Base-by-base conservation (phyloP, 2,113 vertebrate genomes). In the Falco punctatus region DNA sequence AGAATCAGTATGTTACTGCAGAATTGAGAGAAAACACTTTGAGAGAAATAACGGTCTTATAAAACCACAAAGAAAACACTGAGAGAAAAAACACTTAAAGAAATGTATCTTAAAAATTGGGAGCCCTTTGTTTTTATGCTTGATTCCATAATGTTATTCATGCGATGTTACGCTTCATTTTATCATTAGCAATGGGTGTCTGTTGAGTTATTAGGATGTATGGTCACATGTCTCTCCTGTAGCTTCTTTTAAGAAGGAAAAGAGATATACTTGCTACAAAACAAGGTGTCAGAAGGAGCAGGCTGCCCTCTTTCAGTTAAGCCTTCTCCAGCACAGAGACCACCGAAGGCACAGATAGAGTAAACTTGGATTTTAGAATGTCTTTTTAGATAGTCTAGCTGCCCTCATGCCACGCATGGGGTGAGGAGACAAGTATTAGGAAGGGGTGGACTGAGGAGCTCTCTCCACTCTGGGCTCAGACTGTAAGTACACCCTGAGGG, bases 401-500 rank as follows among this genome's bases (percentile, higher is more conserved):
- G 55, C 11, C 38, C 8, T 73, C 28, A 26, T 28, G 6, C 0
- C 15, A 22, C 8, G 12, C 15, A 22, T 0, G 2, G 17, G 24
- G 26, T 44, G 11, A 78, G 64, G 18, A 78, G 13, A 22, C 10
- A 51, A 42, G 44, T 13, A 15, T 7, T 57, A 42, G 18, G 16
- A 69, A 66, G 14, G 6, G 16, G 13, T 27, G 57, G 55, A 15
- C 9, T n/a, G 23, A 69, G 28, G 32, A 62, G 7, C 3, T 30
- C 0, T 66, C 11, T 61, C 14, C 14, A 9, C 21, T 52, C 51
- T 62, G 33, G 46, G 24, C 10, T 81, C 61, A 70, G 30, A 4
- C 6, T 35, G 11, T 58, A 35, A 73, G 26, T 17, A 52, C 19
- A 44, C 10, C 10, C 19, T 42, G 28, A 8, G 30, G 69, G 54